Percentiles rank a stretch among this genome's conserved stretches.
These are phyloP conservation scores for Meandrina meandrites DNA, from an alignment of 92 coral and sea anemone genomes.

Conservation along the genomic window DNA sequence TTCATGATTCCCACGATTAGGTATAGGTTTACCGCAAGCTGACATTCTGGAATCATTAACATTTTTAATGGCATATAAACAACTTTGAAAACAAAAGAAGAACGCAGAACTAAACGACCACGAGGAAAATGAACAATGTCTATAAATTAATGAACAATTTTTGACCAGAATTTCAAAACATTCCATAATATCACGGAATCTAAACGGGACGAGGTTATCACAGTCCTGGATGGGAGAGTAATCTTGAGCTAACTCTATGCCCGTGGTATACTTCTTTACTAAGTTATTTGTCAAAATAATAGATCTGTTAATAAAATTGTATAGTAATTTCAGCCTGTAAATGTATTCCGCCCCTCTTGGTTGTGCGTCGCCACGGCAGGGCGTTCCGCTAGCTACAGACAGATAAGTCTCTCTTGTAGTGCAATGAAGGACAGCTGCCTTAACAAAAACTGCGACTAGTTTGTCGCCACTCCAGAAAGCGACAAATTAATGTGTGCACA, in stretches of 20 bases:
- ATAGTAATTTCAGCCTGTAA: neutral
- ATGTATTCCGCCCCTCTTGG: neutral
- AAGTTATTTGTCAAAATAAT: neutral
- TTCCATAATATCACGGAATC: neutral
- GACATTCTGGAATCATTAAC: neutral
- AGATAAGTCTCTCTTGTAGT: neutral
- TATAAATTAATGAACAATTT: neutral
- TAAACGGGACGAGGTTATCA: neutral
- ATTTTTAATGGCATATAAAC: neutral
- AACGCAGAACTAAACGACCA: neutral
- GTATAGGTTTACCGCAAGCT: neutral
- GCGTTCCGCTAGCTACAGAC: neutral
- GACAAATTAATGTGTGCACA: neutral
- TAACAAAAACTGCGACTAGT: neutral
- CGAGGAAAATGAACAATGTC: slow-evolving; percentile 1
- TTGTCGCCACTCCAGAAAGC: neutral
- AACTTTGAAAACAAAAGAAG: neutral
- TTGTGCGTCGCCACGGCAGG: neutral
- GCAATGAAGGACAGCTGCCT: neutral
- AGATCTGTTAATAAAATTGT: neutral
- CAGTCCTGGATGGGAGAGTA: neutral
- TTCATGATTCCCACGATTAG: neutral
- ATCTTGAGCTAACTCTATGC: neutral
- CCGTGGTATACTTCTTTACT: neutral
- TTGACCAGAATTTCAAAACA: neutral